These are phyloP conservation scores for Cordilura impudica DNA, from an alignment of 2,888 invertebrate species.

Conservation along the genomic window DNA sequence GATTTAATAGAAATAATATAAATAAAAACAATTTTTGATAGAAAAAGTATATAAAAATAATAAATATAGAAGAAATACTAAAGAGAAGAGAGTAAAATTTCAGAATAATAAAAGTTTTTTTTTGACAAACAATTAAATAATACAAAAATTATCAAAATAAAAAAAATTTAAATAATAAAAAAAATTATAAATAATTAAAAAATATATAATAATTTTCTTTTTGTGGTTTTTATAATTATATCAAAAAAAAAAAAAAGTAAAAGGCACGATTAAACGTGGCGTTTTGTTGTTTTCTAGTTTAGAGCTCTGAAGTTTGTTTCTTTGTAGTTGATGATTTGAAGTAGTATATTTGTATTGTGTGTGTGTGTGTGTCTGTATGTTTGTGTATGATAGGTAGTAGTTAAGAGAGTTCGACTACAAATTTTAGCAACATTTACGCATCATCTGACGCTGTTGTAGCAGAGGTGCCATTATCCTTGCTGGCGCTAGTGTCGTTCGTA, in stretches of 20 bases:
- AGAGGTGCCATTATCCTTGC: constrained; percentile 66
- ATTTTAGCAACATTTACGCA: constrained; percentile 68
- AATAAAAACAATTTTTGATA: constrained; percentile 48
- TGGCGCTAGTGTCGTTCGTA: constrained; percentile 60
- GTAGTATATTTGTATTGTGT: constrained; percentile 45
- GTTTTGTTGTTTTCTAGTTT: background rate
- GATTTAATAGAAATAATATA: constrained; percentile 33
- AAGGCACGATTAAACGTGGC: constrained; percentile 12
- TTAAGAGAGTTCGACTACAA: no score
- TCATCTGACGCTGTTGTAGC: constrained; percentile 69
- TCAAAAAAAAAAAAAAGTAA: constrained; percentile 22
- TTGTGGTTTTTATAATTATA: constrained; percentile 24
- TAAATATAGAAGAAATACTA: constrained; percentile 25
- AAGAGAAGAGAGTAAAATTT: background rate
- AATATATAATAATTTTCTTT: constrained; percentile 41
- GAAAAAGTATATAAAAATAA: constrained; percentile 37
- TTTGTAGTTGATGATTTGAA: constrained; percentile 38
- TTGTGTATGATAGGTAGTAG: no score
- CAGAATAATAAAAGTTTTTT: no score
- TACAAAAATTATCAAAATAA: constrained; percentile 20
- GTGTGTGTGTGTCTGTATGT: background rate
- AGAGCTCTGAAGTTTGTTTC: constrained; percentile 16
- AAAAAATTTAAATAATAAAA: constrained; percentile 26
- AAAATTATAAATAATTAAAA: constrained; percentile 35
- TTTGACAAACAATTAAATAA: constrained; percentile 4